Base-by-base conservation (phyloP, 2,113 vertebrate genomes). In the Chloebia gouldiae region DNA sequence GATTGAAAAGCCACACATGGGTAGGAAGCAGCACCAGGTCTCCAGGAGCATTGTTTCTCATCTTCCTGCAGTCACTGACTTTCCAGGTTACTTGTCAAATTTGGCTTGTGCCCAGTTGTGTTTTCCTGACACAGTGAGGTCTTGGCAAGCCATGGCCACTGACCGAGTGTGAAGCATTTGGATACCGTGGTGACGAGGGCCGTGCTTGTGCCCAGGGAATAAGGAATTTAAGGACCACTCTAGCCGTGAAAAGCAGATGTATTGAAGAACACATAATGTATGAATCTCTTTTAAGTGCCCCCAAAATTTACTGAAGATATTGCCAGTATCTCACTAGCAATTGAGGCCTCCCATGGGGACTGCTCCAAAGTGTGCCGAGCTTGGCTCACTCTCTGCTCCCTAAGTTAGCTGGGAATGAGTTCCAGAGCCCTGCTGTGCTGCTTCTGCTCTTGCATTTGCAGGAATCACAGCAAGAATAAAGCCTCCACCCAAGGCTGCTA, bases 381-480 rank as follows among this genome's bases (percentile, higher is more conserved):
- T 91, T 92, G 93, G 94, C 91, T 89, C 3, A 0, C 66, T 81
- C 44, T 40, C 80, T 91, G 57, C 77, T 93, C 77, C 1, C 0
- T 88, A 79, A 92, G 86, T 92, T 96, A 91, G 81, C 84, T 10
- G 57, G 73, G 81, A 87, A 83, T 61, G 72, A 92, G 49, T 94
- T 95, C 88, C 91, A 95, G 95, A 92, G 94, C 71, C 95, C 88
- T 0, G 17, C 77, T 66, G 88, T n/a, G 80, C 70, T 92, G 73
- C 88, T 96, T 93, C 92, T 91, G 86, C 88, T 88, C 77, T 53
- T 91, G 57, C 47, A 65, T 71, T 93, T 81, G 91, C 81, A 84
- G 83, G 73, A 87, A 84, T 71, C 28, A 8, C 51, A 50, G 51
- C 61, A 53, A 81, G 89, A 95, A 68, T 85, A 87, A 87, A 79